A percentile compares a stretch with the other conserved stretches of the same genome.
Evolutionary conservation across 2,888 invertebrate species (phyloP).

Genomic region (Sminthurinus aureus): DNA sequence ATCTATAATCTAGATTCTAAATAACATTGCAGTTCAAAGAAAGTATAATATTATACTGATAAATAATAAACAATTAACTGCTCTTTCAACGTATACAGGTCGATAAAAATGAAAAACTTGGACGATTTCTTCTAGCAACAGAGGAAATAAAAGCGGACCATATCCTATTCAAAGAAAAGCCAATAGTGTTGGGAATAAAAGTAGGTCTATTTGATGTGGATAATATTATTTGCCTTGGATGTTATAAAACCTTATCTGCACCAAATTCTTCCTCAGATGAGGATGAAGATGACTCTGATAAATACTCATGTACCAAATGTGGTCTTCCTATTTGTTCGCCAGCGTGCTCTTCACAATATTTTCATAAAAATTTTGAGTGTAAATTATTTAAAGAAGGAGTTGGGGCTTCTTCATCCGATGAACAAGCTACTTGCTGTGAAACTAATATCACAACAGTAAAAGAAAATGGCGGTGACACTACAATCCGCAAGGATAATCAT

Average conservation of each 20-base stretch:
- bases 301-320: conserved; percentile 50
- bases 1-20: too few species aligned
- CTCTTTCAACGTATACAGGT: too few species aligned
- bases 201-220: conserved; percentile 64
- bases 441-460: conserved; percentile 29
- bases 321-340: conserved; percentile 52
- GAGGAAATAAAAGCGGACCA: conserved; percentile 76
- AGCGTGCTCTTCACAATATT: conserved; percentile 52
- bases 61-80: too few species aligned
- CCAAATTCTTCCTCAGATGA: conserved; percentile 36
- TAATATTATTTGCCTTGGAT: conserved; percentile 77
- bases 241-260: conserved; percentile 68
- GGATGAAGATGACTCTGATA: conserved; percentile 32
- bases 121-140: conserved; percentile 75
- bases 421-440: conserved; percentile 6
- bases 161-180: conserved; percentile 76
- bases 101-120: conserved; percentile 68
- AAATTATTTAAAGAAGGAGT: conserved; percentile 52
- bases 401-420: conserved; percentile 4
- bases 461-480: too few species aligned
- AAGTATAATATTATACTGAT: too few species aligned
- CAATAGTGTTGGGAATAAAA: conserved; percentile 77
- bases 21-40: background rate
- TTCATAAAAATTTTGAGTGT: conserved; percentile 58
- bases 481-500: background rate